Evolutionary conservation across 1,140 invertebrate genomes (phyloP), one percentile per base, ranked within the genome.

Genomic region (Aphis gossypii): DNA sequence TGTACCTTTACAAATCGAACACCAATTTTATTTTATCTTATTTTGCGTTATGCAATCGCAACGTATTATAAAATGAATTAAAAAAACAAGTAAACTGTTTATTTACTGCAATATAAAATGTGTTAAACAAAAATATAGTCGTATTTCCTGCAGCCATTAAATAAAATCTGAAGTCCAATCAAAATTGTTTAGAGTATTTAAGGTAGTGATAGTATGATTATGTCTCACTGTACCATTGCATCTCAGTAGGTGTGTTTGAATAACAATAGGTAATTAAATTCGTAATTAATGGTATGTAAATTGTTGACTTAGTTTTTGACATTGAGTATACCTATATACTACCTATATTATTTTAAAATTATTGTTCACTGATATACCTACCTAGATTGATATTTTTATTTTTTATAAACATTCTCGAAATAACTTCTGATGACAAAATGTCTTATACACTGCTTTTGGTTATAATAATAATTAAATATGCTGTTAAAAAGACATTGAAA

Each of bases 391-490:
- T 68, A 60, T 30, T 60, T 60, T 30, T 60, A 68, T 68, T n/a
- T 18, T n/a, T 76, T 76, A 30, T 76, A 76, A 18, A 76, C 30
- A 68, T 76, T 76, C 23, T 35, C 60, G 5, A 76, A 76, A 76
- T n/a, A n/a, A 76, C 30, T n/a, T 76, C 60, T 76, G 60, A 76
- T 76, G 30, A 76, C 11, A n/a, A 76, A 76, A n/a, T 76, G 30
- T 76, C 60, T 35, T 76, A 68, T 30, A 68, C n/a, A n/a, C n/a
- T 14, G 18, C 14, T 76, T n/a, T n/a, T 18, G 60, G 30, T 76
- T n/a, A 76, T 76, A 76, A 76, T n/a, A 76, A 76, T 76, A n/a
- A 76, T n/a, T 76, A n/a, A 83, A 83, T 83, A 38, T 38, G 20
- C 76, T 38, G n/a, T 38, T 83, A 83, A 38, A 83, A 38, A 83